phyloP scores from a whole-genome alignment of 2,888 invertebrate species.

The Villa cingulata region DNA sequence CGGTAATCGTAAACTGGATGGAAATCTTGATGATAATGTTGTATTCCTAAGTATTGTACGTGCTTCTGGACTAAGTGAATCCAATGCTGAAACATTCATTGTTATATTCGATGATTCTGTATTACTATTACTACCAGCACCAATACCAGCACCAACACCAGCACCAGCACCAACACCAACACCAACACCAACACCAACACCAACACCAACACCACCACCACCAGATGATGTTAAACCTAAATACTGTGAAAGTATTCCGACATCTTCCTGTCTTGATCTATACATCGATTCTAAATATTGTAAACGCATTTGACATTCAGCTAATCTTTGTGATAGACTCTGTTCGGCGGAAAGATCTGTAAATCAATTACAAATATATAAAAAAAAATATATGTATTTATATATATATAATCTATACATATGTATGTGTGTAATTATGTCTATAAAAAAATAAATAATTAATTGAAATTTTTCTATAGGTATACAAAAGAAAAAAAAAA shows the following conservation, averaged over 20 bases:
- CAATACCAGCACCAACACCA: not conserved
- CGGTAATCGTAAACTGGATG: conserved; percentile 50
- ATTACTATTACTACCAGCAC: not conserved
- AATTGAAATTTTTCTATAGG: too few species aligned
- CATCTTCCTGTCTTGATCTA: conserved; percentile 60
- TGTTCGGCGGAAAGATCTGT: conserved; percentile 51
- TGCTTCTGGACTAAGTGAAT: conserved; percentile 37
- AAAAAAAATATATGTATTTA: too few species aligned
- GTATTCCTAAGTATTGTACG: conserved; percentile 37
- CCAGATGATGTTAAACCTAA: conserved; percentile 35
- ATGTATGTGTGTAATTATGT: too few species aligned
- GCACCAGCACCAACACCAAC: not conserved
- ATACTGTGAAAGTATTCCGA: conserved; percentile 53
- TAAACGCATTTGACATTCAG: conserved; percentile 62
- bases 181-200: not conserved
- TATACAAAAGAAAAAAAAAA: too few species aligned
- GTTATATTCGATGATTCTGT: conserved; percentile 12
- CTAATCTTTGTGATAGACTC: conserved; percentile 52
- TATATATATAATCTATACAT: too few species aligned
- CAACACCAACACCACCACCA: not conserved
- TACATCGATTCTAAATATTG: conserved; percentile 70
- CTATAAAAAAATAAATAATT: too few species aligned
- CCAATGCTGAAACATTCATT: conserved; percentile 22
- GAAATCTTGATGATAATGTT: conserved; percentile 38
- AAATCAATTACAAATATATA: too few species aligned